phyloP scores from a whole-genome alignment of 2,888 invertebrate genomes.

The Drosophila colorata region DNA sequence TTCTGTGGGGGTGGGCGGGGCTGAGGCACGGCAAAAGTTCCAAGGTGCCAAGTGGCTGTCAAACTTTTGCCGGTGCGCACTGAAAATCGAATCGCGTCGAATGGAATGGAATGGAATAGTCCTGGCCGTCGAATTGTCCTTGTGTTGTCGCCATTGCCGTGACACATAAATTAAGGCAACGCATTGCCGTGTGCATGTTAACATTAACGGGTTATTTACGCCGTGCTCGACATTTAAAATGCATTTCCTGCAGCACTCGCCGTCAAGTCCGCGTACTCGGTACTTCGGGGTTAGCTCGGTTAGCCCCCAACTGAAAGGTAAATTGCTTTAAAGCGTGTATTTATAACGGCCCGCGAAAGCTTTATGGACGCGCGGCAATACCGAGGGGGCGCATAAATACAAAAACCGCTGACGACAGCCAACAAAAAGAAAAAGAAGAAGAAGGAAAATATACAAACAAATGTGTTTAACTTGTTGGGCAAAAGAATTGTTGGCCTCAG shows the following conservation, averaged over 20 bases:
- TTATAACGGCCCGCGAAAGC: slow-evolving; percentile 62
- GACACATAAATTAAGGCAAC: slow-evolving; percentile 75
- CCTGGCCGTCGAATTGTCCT: slow-evolving; percentile 38
- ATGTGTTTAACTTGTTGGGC: slow-evolving; percentile 7
- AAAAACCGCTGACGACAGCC: slow-evolving; percentile 56
- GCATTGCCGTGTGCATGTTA: slow-evolving; percentile 71
- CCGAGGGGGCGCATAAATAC: slow-evolving; percentile 64
- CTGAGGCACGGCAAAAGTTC: slow-evolving; percentile 59
- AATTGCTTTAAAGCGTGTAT: slow-evolving; percentile 69
- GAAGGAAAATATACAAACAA: slow-evolving; percentile 14
- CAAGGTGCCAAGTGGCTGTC: slow-evolving; percentile 81
- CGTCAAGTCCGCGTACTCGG: neutral
- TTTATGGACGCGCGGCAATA: slow-evolving; percentile 56
- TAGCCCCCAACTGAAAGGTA: slow-evolving; percentile 28
- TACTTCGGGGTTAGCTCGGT: slow-evolving; percentile 11
- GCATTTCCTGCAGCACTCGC: slow-evolving; percentile 57
- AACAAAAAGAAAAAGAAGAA: slow-evolving; percentile 20
- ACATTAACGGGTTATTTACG: slow-evolving; percentile 79
- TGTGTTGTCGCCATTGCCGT: slow-evolving; percentile 46
- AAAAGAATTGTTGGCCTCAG: slow-evolving; percentile 33
- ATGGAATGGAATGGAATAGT: slow-evolving; percentile 54
- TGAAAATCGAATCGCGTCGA: slow-evolving; percentile 75
- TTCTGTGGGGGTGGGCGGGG: neutral
- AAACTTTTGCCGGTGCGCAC: slow-evolving; percentile 64
- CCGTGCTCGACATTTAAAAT: slow-evolving; percentile 75